Percentiles rank a stretch among this genome's conserved stretches.
Conservation (phyloP, 2,888 invertebrate species). For the Dione vanillae region DNA sequence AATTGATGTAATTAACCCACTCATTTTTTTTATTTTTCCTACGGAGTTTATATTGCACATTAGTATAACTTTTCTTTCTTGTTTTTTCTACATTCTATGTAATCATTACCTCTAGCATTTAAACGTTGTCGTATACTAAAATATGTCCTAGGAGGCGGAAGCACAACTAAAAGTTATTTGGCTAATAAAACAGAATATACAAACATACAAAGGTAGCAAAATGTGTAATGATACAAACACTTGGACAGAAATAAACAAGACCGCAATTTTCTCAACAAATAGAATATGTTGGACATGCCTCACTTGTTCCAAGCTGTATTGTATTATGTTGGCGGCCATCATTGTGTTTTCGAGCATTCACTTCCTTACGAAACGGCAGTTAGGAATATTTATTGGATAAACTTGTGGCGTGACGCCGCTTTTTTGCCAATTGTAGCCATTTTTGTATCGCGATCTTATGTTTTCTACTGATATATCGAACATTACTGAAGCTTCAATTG, state of each 20-base stretch:
- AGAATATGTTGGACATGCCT: conserved; percentile 78
- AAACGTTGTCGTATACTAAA: too few species aligned
- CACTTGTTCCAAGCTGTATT: conserved; percentile 76
- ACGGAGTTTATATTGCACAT: too few species aligned
- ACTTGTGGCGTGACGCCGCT: conserved; percentile 78
- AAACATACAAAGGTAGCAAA: conserved; percentile 15
- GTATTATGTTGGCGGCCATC: conserved; percentile 73
- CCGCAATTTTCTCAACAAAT: conserved; percentile 73
- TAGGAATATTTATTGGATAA: conserved; percentile 82
- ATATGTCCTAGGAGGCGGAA: too few species aligned
- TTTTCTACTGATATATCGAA: conserved; percentile 60
- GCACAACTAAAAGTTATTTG: neutral
- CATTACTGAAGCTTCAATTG: conserved; percentile 67
- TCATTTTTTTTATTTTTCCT: too few species aligned
- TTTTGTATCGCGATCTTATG: conserved; percentile 64
- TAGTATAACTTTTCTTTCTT: too few species aligned
- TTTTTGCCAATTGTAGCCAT: conserved; percentile 78
- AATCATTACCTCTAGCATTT: too few species aligned
- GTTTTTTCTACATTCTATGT: too few species aligned
- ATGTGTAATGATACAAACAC: neutral
- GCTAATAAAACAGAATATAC: conserved; percentile 14
- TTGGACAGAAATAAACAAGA: conserved; percentile 61
- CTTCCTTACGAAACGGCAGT: conserved; percentile 81
- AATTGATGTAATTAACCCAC: too few species aligned
- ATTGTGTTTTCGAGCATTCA: conserved; percentile 81